A percentile compares a stretch with the other conserved stretches of the same genome.
Evolutionary conservation across 2,888 invertebrate species (phyloP).

Genomic region (Epinotia brunnichana): DNA sequence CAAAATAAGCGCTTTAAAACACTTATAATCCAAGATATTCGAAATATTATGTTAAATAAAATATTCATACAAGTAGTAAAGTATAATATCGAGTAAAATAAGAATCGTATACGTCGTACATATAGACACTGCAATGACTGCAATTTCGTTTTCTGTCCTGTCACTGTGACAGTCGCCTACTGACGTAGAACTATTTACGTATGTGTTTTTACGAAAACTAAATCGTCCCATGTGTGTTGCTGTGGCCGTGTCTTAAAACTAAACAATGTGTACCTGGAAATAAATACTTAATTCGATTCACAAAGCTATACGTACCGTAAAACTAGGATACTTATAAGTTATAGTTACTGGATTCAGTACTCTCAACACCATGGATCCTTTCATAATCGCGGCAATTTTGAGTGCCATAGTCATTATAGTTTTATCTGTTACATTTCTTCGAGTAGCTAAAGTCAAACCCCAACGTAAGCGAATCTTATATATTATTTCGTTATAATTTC

Average conservation of each 20-base stretch:
- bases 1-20: no score
- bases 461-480: conserved; percentile 57
- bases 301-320: conserved; percentile 2
- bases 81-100: no score
- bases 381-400: conserved; percentile 74
- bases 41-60: no score
- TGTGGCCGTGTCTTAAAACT: conserved; percentile 1
- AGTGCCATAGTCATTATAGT: conserved; percentile 71
- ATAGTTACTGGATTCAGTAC: conserved; percentile 16
- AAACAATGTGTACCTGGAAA: conserved; percentile 31
- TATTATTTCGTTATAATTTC: not conserved
- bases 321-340: not conserved
- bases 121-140: no score
- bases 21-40: no score
- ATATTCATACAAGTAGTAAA: no score
- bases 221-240: conserved; percentile 6
- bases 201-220: conserved; percentile 9
- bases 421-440: conserved; percentile 67
- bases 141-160: not conserved
- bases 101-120: no score
- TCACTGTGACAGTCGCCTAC: conserved; percentile 24
- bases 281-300: conserved; percentile 20
- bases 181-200: conserved; percentile 41
- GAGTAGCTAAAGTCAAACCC: conserved; percentile 65
- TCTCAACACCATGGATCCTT: conserved; percentile 68